Percentiles rank a stretch among this genome's conserved stretches.
Evolutionary conservation across 2,113 vertebrate genomes (phyloP).

Genomic region (Phalacrocorax carbo): DNA sequence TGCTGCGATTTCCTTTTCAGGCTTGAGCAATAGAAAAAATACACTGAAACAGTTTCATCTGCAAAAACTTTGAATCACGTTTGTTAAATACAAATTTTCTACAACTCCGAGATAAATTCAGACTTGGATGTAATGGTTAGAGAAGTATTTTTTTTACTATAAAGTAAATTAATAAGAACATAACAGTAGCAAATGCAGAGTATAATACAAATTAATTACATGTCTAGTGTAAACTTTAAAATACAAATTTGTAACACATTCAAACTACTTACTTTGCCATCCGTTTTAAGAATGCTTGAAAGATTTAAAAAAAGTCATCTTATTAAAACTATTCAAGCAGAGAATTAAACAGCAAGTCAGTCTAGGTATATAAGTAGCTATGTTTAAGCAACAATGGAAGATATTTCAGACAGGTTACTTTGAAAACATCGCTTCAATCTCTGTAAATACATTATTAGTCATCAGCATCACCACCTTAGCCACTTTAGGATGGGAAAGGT

Average conservation of each 20-base stretch:
- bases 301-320: neutral
- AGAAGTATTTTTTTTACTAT: neutral
- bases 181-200: too few relatives aligned
- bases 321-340: neutral
- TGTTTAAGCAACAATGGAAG: neutral
- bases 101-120: neutral
- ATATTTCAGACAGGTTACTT: neutral
- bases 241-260: neutral
- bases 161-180: neutral
- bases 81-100: neutral
- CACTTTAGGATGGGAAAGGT: neutral
- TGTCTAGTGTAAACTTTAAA: neutral
- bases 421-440: neutral
- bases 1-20: neutral
- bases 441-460: neutral
- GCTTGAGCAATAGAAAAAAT: neutral
- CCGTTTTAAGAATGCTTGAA: slow-evolving; percentile 28
- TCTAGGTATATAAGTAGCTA: neutral
- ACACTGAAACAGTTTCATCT: neutral
- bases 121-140: neutral
- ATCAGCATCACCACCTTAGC: neutral
- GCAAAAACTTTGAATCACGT: neutral
- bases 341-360: neutral
- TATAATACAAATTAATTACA: neutral
- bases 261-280: slow-evolving; percentile 45